Evolutionary conservation across 2,888 invertebrate species (phyloP).

Genomic region (Folsomia candida): DNA sequence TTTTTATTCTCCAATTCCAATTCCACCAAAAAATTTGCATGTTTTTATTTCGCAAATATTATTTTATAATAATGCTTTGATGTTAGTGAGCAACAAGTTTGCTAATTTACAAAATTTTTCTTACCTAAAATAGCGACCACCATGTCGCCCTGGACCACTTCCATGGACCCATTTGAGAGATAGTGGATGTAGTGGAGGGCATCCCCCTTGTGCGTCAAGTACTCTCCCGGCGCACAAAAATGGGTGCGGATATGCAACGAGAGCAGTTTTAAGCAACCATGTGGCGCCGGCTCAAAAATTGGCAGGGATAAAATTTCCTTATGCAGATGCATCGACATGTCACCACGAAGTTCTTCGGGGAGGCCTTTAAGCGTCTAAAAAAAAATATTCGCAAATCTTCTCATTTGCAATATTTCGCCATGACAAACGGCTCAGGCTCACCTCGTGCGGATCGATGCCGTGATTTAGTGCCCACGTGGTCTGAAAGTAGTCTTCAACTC

Average conservation of each 20-base stretch:
- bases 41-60: too few relatives aligned
- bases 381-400: conserved; percentile 19
- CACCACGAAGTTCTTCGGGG: conserved; percentile 91
- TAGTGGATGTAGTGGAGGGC: conserved; percentile 91
- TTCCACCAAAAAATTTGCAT: too few relatives aligned
- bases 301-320: conserved; percentile 89
- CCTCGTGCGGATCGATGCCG: conserved; percentile 95
- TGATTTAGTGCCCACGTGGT: conserved; percentile 98
- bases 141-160: conserved; percentile 93
- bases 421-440: conserved; percentile 55
- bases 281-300: conserved; percentile 90
- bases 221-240: conserved; percentile 95
- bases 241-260: conserved; percentile 89
- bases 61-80: too few relatives aligned
- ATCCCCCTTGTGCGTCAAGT: conserved; percentile 89
- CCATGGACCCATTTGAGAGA: conserved; percentile 95
- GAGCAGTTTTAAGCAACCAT: conserved; percentile 87
- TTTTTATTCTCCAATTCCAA: too few relatives aligned
- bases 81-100: too few relatives aligned
- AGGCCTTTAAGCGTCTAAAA: conserved; percentile 88
- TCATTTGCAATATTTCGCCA: background rate
- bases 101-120: conserved; percentile 51
- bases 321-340: conserved; percentile 93
- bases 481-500: conserved; percentile 97
- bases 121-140: conserved; percentile 94